Evolutionary conservation across 2,113 vertebrate species (phyloP).

Genomic region (Channa argus): DNA sequence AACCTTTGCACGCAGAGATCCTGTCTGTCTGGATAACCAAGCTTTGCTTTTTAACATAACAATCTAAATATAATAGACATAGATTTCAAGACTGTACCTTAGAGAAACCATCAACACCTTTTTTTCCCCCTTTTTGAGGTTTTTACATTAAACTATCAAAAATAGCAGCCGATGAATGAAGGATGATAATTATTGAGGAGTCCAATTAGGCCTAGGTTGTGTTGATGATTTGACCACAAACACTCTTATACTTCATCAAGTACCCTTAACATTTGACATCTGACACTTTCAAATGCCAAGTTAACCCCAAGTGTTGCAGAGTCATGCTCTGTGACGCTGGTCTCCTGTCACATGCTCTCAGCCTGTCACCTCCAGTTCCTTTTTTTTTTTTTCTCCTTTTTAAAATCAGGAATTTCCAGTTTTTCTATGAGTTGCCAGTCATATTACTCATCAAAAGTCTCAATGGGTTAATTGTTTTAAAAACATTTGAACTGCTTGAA

Average conservation of each 20-base stretch:
- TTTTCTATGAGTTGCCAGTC: slow-evolving; percentile 1
- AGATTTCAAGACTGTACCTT: too few relatives aligned
- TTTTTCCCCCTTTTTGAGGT: too few relatives aligned
- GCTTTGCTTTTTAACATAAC: too few relatives aligned
- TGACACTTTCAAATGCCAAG: not conserved
- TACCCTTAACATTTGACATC: not conserved
- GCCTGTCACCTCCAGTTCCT: slow-evolving; percentile 47
- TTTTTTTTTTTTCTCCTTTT: slow-evolving; percentile 7
- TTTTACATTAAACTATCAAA: too few relatives aligned
- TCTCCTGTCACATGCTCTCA: slow-evolving; percentile 29
- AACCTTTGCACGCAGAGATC: too few relatives aligned
- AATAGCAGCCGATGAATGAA: too few relatives aligned
- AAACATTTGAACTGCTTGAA: not conserved
- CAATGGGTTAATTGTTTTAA: not conserved
- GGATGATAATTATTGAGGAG: too few relatives aligned
- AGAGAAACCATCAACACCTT: too few relatives aligned
- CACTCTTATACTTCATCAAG: not conserved
- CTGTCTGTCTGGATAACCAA: too few relatives aligned
- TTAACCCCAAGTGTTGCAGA: not conserved
- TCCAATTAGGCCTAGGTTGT: not conserved
- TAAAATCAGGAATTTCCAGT: slow-evolving; percentile 1
- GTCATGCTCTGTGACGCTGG: not conserved
- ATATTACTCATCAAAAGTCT: not conserved
- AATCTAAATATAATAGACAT: too few relatives aligned
- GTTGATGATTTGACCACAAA: not conserved